Base-by-base conservation (phyloP, 2,888 invertebrate genomes). In the Heliconius ethilla region DNA sequence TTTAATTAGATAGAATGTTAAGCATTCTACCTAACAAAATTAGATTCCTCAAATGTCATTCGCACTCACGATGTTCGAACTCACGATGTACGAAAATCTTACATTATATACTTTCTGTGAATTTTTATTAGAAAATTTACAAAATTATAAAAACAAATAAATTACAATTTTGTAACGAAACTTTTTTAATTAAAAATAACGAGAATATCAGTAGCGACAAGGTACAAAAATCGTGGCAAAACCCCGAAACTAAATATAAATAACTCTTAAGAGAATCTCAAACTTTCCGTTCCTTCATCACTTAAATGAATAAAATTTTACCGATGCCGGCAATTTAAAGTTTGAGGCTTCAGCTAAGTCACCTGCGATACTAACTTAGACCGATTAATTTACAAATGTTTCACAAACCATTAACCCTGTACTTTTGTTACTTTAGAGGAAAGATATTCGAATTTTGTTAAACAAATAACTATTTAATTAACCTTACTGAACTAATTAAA, bases 311-410 rank as follows among this genome's bases (percentile, higher is more conserved):
- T 82, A 81, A 81, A 81, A 82, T 78, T 78, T 75, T 66, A 63
- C 79, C 75, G 78, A 92, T 91, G 91, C 90, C 88, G 89, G 91
- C 92, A 94, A 94, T 93, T 93, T 94, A 94, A 94, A 94, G 91
- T 94, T 94, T 86, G 83, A 81, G 86, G 85, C 85, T 87, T 87
- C 85, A 81, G 86, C 86, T 87, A 87, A 91, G 89, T 92, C 92
- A 92, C 90, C 90, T 87, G 87, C 88, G 89, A 87, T 86, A 85
- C 84, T 85, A 94, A 94, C 92, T 93, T 93, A 91, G 92, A 94
- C 92, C 92, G 93, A 89, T 91, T 92, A 93, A 91, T 92, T 93
- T 92, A 93, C 92, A 91, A 92, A 92, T 91, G 89, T 86, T 88
- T 91, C 90, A 90, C 92, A 89, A 92, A 87, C 92, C 91, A 93